These are phyloP conservation scores for Clepsis dumicolana DNA, from an alignment of 2,888 invertebrate species.

Conservation along the genomic window DNA sequence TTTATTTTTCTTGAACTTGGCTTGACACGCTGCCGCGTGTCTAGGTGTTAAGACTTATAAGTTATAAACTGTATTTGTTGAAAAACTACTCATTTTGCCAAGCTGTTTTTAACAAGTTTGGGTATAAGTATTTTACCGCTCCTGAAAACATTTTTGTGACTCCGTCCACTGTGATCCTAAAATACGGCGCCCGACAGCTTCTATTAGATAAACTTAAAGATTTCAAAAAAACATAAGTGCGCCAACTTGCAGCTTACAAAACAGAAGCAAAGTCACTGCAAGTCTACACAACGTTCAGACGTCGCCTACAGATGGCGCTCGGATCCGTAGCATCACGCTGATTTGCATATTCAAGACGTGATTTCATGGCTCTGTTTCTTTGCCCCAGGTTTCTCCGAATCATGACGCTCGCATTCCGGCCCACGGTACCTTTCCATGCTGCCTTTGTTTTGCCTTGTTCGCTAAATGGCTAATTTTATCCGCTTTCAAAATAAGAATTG, in stretches of 20 bases:
- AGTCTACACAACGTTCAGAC: background rate
- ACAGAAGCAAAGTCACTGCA: background rate
- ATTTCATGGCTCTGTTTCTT: conserved; percentile 66
- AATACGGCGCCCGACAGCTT: background rate
- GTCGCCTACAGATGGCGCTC: conserved; percentile 52
- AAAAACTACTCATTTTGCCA: too few species aligned
- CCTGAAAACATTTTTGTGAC: conserved; percentile 2
- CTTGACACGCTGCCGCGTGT: too few species aligned
- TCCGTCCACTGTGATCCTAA: background rate
- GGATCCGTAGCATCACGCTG: conserved; percentile 65
- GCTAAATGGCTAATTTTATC: conserved; percentile 36
- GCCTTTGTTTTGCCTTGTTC: conserved; percentile 36
- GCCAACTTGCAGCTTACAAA: background rate
- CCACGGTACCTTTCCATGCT: conserved; percentile 20
- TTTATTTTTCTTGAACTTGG: too few species aligned
- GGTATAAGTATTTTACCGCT: background rate
- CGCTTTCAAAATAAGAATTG: conserved; percentile 36
- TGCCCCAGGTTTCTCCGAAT: conserved; percentile 60
- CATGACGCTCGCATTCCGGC: conserved; percentile 62
- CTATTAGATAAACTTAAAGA: background rate
- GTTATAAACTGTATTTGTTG: too few species aligned
- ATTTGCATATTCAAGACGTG: conserved; percentile 69
- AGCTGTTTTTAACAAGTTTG: background rate
- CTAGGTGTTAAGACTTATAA: too few species aligned
- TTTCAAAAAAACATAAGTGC: background rate